Evolutionary conservation across 2,888 invertebrate genomes (phyloP), one percentile per base, ranked within the genome.

Genomic region (Allophyes oxyacanthae): DNA sequence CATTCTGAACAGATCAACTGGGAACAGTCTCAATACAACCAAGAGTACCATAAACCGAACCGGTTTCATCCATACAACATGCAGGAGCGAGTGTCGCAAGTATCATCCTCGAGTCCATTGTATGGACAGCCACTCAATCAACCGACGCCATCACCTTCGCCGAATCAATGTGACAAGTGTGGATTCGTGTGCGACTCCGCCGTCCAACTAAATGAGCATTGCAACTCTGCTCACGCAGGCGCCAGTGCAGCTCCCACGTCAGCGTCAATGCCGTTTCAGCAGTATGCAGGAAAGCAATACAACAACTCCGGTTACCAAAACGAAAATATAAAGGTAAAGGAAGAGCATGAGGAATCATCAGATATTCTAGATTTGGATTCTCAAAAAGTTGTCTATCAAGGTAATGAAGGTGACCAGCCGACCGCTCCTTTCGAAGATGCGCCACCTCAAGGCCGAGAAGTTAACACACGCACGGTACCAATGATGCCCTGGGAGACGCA

Each of bases 281-380:
- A 94, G 76, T 95, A 91, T 76, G 84, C 90, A 66, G 88, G 90
- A 46, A 94, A 94, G 75, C 90, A 91, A 63, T 94, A 92, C 70
- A 93, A 86, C 56, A 89, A 86, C 78, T 67, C 92, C 1, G 86
- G 87, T 52, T 94, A 91, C 76, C 92, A 92, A 72, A 90, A 88
- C 72, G 94, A 95, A 41, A 94, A 86, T 60, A 56, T 85, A 2
- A 95, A 95, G 64, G 75, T 95, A 0, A 96, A 96, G 79, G 95
- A 95, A 77, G 96, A 96, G 79, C 95, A 95, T 45, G 96, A 96
- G 78, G 95, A 96, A 58, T 96, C 96, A 43, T 96, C 97, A 10
- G 98, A 98, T 80, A 97, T 98, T 68, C 94, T 98, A 52, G 98
- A 98, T 85, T 91, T 98, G 62, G 98, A 98, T 84, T 98, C 98